Base-by-base conservation (phyloP, 1,140 invertebrate genomes). In the Drosophila prosaltans region DNA sequence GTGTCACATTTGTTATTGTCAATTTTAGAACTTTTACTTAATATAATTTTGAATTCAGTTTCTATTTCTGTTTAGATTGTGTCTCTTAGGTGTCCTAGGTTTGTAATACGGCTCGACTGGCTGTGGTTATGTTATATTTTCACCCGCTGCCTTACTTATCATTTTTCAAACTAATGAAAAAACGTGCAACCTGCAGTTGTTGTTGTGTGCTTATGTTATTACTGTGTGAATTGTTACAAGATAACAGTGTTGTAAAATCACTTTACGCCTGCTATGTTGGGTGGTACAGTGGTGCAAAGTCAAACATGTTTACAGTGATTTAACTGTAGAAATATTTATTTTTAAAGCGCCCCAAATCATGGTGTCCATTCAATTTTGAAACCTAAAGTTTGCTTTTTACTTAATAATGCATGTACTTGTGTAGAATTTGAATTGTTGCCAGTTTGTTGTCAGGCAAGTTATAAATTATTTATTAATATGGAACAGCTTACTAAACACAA, bases 101-200 rank as follows among this genome's bases (percentile, higher is more conserved):
- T 76, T 77, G 39, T 26, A 10, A 10, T 26, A 51, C 2, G 45
- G 45, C 24, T 65, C 30, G 60, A 43, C 63, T 40, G 57, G 43
- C 55, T 61, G 43, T 41, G 51, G 43, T 45, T 77, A 77, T 60
- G 74, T 70, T 76, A 65, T 75, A 24, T n/a, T n/a, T 41, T 8
- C 21, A 62, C 71, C 57, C 73, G 64, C 64, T 58, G 55, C 59
- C 72, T 67, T 80, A 69, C 65, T 85, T 86, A 86, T 86, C 83
- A 88, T 76, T 28, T 71, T 88, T 65, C 66, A 59, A 59, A 58
- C 3, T 39, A 55, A 61, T 26, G 51, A 24, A 74, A 86, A 86
- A 86, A 86, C 82, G 82, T 86, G 82, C 82, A 82, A 66, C 72
- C 60, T 81, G 82, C 78, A 85, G 67, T 74, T 69, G 51, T 60